Base-by-base conservation (phyloP, 2,888 invertebrate genomes). In the Chaetogeoica ovagalla region DNA sequence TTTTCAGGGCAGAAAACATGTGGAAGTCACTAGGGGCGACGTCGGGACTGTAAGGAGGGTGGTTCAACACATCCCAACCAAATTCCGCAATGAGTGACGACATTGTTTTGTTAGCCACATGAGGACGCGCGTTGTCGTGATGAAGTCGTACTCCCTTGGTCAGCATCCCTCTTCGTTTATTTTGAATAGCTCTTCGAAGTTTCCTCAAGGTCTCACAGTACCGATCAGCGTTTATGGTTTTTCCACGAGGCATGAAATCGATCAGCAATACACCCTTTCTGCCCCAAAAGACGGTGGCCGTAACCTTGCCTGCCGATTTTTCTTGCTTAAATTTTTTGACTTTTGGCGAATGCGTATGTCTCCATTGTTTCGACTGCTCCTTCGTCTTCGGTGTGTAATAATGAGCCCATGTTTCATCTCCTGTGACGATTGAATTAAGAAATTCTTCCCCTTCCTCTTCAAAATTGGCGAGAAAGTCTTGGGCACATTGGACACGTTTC, bases 61-160 rank as follows among this genome's bases (percentile, higher is more conserved):
- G 83, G 63, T 52, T 68, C 21, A 82, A 52, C 15, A 82, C 52
- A 43, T 82, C 81, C 83, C 82, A 83, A 62, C 82, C 74, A 79
- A 83, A 83, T 63, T 82, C 72, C 23, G 9, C 68, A 15, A 82
- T 68, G 66, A 82, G 71, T 21, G 81, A 65, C 57, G 70, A n/a
- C n/a, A n/a, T 59, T 39, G 82, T 82, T 15, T 62, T 52, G 43
- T 62, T 73, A 8, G 83, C 82, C n/a, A 74, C 59, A 75, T 83
- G 82, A 8, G 82, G 82, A 65, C 82, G 77, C 75, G 83, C 83
- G 63, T 82, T 84, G 83, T 83, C 82, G 69, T 84, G 83, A 30
- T 62, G 62, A 23, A 62, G 30, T 62, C 62, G 30, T 23, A 62
- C 62, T 23, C 62, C 62, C 11, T 62, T 62, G 62, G 30, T 30